Evolutionary conservation across 2,888 invertebrate species (phyloP).

Genomic region (Galeruca laticollis): DNA sequence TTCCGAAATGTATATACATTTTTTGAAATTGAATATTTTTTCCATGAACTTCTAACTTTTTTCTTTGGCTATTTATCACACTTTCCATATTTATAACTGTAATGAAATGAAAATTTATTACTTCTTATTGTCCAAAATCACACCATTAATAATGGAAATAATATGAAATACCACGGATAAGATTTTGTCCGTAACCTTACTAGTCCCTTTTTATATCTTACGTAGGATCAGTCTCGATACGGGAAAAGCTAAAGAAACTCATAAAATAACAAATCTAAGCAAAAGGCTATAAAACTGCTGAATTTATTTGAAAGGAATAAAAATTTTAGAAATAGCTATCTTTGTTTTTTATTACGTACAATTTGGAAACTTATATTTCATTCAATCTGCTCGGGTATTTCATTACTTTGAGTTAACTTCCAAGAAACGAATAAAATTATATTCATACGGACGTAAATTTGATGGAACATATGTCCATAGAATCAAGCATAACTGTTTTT

Average conservation of each 20-base stretch:
- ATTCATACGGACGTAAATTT: too few species aligned
- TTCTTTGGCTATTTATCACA: too few species aligned
- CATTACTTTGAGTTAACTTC: background rate
- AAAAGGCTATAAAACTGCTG: constrained; percentile 9
- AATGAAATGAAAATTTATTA: background rate
- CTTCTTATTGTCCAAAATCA: background rate
- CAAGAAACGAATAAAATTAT: too few species aligned
- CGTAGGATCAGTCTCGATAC: background rate
- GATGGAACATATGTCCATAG: too few species aligned
- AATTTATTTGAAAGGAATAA: constrained; percentile 16
- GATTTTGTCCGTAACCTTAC: background rate
- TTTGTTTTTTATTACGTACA: constrained; percentile 7
- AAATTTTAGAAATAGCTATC: background rate
- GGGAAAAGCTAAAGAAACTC: constrained; percentile 5
- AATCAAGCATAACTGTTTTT: too few species aligned
- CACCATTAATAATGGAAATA: background rate
- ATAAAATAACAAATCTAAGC: constrained; percentile 17
- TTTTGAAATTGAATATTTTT: too few species aligned
- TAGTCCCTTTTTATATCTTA: constrained; percentile 3
- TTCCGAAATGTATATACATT: too few species aligned
- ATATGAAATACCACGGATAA: constrained; percentile 8
- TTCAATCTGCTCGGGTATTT: background rate
- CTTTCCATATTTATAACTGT: too few species aligned
- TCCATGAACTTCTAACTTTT: too few species aligned
- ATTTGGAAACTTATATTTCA: background rate